phyloP scores from a whole-genome alignment of 1,140 invertebrate species.

The Camponotus vicinus region DNA sequence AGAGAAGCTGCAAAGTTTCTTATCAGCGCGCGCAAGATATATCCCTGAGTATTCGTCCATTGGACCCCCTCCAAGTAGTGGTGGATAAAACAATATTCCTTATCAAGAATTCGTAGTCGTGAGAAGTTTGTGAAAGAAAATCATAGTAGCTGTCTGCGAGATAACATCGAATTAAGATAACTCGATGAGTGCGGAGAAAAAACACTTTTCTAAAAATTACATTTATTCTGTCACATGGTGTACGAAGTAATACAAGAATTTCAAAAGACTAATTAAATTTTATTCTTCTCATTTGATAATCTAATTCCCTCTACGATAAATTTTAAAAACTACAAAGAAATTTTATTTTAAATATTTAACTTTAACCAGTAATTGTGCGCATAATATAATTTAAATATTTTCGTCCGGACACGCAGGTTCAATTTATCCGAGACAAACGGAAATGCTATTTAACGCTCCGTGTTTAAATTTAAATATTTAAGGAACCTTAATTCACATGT shows the following conservation, averaged over 20 bases:
- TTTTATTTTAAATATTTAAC: background rate
- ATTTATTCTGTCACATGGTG: background rate
- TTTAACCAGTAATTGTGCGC: background rate
- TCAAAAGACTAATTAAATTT: too few relatives aligned
- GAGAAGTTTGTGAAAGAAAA: conserved; percentile 53
- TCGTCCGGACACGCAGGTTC: background rate
- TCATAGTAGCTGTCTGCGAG: conserved; percentile 1
- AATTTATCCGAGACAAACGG: conserved; percentile 29
- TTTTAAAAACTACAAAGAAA: background rate
- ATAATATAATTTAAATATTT: conserved; percentile 26
- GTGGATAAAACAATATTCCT: conserved; percentile 59
- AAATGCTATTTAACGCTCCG: conserved; percentile 25
- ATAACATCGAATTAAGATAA: conserved; percentile 10
- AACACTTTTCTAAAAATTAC: background rate
- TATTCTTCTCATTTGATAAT: background rate
- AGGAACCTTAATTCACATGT: conserved; percentile 40
- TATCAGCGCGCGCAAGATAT: conserved; percentile 58
- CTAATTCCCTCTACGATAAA: background rate
- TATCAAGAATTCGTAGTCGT: conserved; percentile 50
- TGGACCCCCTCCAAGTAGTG: conserved; percentile 19
- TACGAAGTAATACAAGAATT: background rate
- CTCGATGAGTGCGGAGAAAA: background rate
- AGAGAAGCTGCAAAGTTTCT: conserved; percentile 57
- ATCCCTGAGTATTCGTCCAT: conserved; percentile 50
- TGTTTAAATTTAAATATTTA: conserved; percentile 43